Evolutionary conservation across 2,888 invertebrate genomes (phyloP), one percentile per base, ranked within the genome.

Genomic region (Drosophila monieri): DNA sequence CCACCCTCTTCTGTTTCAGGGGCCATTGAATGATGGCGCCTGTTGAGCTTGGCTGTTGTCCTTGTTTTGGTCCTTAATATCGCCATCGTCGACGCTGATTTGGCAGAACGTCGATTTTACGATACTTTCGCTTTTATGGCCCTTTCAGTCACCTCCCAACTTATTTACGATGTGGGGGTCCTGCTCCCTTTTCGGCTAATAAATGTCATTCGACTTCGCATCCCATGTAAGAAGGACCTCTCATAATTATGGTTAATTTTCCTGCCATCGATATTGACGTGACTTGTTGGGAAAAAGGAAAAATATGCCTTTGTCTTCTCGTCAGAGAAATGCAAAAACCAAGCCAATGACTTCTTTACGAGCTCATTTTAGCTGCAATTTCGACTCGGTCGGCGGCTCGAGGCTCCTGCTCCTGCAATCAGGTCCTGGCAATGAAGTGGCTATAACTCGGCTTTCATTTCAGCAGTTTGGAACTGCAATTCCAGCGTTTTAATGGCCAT

Each of bases 51-150:
- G 6, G 39, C 21, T 30, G 32, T 35, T 47, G 44, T 51, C 37
- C 59, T 37, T 54, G 32, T n/a, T 41, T 10, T 23, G 15, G 41
- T 25, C 18, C 21, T 32, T 15, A 32, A 47, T 23, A 23, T 47
- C 14, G n/a, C 14, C 49, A 23, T 30, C 18, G 47, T 2, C 64
- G 39, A 18, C 52, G 47, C 64, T 55, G 54, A 71, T 72, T 69
- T 72, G 68, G 62, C 62, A 62, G 73, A 57, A 48, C 35, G 35
- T 35, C 57, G 57, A 37, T 51, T 71, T 71, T 73, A 73, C 56
- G 65, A 65, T 57, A 57, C 73, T 64, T 72, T 73, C 53, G 52
- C 64, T 73, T 70, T 71, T 73, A 71, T 71, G 65, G 48, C 61
- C 32, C 58, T 41, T 60, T 52, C 64, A 51, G 51, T 73, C 43